Evolutionary conservation across 1,140 invertebrate species (phyloP).

Genomic region (Papilio polytes): DNA sequence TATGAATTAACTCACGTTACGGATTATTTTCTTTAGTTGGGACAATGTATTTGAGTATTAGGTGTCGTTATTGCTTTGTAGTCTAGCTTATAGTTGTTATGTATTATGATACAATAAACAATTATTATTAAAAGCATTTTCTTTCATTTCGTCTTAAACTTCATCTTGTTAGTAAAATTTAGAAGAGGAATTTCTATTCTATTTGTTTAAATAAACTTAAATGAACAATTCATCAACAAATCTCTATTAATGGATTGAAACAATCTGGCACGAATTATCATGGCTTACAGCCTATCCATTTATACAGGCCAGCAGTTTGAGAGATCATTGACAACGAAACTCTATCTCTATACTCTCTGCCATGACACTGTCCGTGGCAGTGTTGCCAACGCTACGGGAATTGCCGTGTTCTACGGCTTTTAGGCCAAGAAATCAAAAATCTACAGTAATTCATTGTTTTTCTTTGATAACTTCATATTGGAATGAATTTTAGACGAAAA

Average conservation of each 20-base stretch:
- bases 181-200: too few species aligned
- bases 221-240: neutral
- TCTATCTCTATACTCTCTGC: neutral
- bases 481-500: too few species aligned
- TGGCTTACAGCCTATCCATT: too few species aligned
- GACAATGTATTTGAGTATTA: slow-evolving; percentile 24
- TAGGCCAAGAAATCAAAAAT: too few species aligned
- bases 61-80: slow-evolving; percentile 28
- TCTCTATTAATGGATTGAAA: too few species aligned
- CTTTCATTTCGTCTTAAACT: neutral
- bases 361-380: neutral
- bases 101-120: slow-evolving; percentile 38
- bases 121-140: slow-evolving; percentile 16
- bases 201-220: neutral
- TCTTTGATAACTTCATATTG: too few species aligned
- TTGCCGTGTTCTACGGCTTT: too few species aligned
- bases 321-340: neutral
- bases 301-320: too few species aligned
- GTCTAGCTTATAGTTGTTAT: slow-evolving; percentile 38
- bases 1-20: neutral
- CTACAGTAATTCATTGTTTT: too few species aligned
- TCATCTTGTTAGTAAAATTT: neutral
- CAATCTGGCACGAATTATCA: too few species aligned
- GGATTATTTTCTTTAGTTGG: slow-evolving; percentile 17
- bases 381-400: too few species aligned